phyloP scores from a whole-genome alignment of 2,797 vertebrate genomes.

The Sebastes steindachneri region DNA sequence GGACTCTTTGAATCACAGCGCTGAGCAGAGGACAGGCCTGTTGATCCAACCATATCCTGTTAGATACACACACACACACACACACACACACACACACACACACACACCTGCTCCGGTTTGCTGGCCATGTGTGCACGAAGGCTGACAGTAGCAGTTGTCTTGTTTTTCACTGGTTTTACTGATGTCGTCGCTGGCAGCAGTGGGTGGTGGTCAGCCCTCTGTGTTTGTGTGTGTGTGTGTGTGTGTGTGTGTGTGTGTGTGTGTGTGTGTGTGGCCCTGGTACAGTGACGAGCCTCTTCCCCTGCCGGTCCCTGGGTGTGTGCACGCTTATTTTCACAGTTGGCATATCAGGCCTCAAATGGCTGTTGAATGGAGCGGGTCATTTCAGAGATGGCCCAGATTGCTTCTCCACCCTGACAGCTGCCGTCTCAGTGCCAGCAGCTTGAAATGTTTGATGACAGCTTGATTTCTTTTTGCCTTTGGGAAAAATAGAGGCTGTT shows the following conservation, averaged over 20 bases:
- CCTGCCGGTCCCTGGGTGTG: conserved; percentile 46
- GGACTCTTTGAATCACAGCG: conserved; percentile 28
- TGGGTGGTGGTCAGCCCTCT: conserved; percentile 51
- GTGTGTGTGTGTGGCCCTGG: conserved; percentile 65
- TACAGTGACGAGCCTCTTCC: conserved; percentile 45
- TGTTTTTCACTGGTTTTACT: conserved; percentile 51
- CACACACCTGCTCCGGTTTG: conserved; percentile 65
- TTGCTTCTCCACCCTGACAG: conserved; percentile 58
- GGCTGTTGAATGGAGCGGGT: conserved; percentile 45
- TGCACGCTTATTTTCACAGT: conserved; percentile 76
- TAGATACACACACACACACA: conserved; percentile 40
- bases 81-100: conserved; percentile 28
- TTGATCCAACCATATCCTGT: conserved; percentile 55
- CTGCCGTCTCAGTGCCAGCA: conserved; percentile 48
- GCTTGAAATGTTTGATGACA: conserved; percentile 41
- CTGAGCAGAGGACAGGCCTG: conserved; percentile 30
- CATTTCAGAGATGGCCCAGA: conserved; percentile 42
- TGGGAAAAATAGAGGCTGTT: conserved; percentile 12
- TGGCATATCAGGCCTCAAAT: conserved; percentile 61
- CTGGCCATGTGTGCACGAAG: conserved; percentile 25
- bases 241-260: conserved; percentile 2
- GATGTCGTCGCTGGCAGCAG: conserved; percentile 40
- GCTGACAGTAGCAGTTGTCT: conserved; percentile 69
- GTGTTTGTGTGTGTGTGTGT: background rate
- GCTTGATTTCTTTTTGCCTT: conserved; percentile 56